Conservation (phyloP, 2,797 vertebrate species). For the Sphenopsis melanotis region DNA sequence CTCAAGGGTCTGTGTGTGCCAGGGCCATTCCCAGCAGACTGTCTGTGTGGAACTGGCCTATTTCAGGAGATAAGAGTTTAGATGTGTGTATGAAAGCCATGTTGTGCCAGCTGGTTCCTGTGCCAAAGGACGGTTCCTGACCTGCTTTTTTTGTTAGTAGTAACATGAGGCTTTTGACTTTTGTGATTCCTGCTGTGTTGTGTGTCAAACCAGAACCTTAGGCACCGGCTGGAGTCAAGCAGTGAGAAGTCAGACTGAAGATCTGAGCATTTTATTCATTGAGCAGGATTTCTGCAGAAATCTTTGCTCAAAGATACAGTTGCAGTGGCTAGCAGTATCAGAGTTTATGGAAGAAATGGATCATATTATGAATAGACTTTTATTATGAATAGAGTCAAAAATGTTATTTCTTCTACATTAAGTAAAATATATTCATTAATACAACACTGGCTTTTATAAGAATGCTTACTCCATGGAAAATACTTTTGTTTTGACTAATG, state of each 20-base stretch:
- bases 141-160: conserved; percentile 5
- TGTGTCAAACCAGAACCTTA: neutral
- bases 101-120: neutral
- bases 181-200: neutral
- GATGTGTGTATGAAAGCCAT: accelerated
- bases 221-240: neutral
- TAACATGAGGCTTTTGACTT: neutral
- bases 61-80: neutral
- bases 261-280: neutral
- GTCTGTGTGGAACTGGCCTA: neutral
- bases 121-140: neutral
- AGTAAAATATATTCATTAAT: neutral
- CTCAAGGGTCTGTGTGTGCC: neutral
- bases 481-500: neutral
- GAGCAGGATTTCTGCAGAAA: neutral
- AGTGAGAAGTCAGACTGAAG: neutral
- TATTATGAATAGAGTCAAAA: neutral
- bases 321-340: neutral
- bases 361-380: neutral
- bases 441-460: neutral
- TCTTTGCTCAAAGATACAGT: neutral
- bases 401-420: neutral
- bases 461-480: neutral
- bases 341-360: neutral
- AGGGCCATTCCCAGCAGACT: neutral